phyloP scores from a whole-genome alignment of 2,797 vertebrate genomes.

The Dipus sagitta region DNA sequence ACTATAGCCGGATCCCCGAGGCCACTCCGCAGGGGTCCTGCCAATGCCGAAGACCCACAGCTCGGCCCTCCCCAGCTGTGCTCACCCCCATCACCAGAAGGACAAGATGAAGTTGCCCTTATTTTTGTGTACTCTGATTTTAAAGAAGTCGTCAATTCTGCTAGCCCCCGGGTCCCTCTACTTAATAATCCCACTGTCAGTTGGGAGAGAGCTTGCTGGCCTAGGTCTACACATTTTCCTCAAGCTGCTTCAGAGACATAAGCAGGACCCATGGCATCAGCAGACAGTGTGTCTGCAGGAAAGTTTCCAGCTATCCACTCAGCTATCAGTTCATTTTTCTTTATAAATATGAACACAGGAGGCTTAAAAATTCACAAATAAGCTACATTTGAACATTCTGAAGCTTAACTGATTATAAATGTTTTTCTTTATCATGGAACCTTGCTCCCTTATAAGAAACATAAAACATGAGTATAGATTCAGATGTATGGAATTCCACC shows the following conservation, averaged over 20 bases:
- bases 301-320: neutral
- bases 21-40: neutral
- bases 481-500: neutral
- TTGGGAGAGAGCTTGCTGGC: neutral
- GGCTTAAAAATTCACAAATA: neutral
- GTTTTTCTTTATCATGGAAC: neutral
- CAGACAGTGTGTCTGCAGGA: neutral
- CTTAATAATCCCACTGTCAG: neutral
- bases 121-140: rapidly evolving
- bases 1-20: rapidly evolving
- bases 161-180: neutral
- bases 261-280: neutral
- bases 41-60: no score
- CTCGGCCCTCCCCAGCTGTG: rapidly evolving
- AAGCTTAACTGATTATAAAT: neutral
- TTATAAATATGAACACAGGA: neutral
- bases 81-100: neutral
- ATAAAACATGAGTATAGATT: rapidly evolving
- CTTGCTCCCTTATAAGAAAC: neutral
- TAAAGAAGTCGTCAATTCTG: neutral
- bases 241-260: neutral
- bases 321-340: neutral
- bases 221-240: neutral
- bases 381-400: neutral
- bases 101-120: rapidly evolving